phyloP scores from a whole-genome alignment of 2,888 invertebrate genomes.

The Hedya salicella region DNA sequence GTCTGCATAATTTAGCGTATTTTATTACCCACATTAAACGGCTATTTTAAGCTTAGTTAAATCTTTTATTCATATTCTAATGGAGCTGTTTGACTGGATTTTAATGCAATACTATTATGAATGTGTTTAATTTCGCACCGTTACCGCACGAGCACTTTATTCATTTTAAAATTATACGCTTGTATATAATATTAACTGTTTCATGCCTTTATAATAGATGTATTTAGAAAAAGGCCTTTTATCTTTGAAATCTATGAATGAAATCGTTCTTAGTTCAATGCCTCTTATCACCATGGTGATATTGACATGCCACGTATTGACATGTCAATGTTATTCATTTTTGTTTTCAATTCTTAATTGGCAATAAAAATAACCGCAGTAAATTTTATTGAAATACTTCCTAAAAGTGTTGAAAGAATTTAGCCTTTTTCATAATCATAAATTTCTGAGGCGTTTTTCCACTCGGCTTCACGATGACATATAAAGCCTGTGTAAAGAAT shows the following conservation, averaged over 20 bases:
- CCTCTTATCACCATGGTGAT: too few relatives aligned
- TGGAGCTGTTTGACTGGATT: constrained; percentile 9
- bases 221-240: too few relatives aligned
- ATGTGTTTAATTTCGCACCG: neutral
- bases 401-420: neutral
- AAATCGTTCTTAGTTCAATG: too few relatives aligned
- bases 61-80: constrained; percentile 26
- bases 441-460: constrained; percentile 2
- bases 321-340: too few relatives aligned
- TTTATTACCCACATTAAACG: constrained; percentile 17
- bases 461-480: constrained; percentile 8
- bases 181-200: neutral
- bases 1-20: constrained; percentile 9
- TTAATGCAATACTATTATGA: constrained; percentile 9
- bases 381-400: neutral
- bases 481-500: constrained; percentile 32
- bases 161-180: neutral
- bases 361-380: neutral
- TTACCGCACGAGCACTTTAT: neutral
- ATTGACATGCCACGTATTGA: too few relatives aligned
- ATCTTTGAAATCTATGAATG: too few relatives aligned
- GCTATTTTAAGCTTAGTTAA: constrained; percentile 15
- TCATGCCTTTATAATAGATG: neutral
- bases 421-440: neutral
- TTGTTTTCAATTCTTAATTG: neutral